Percentiles rank a stretch among this genome's conserved stretches.
phyloP scores from a whole-genome alignment of 2,888 invertebrate genomes.

The Hydriomena furcata region DNA sequence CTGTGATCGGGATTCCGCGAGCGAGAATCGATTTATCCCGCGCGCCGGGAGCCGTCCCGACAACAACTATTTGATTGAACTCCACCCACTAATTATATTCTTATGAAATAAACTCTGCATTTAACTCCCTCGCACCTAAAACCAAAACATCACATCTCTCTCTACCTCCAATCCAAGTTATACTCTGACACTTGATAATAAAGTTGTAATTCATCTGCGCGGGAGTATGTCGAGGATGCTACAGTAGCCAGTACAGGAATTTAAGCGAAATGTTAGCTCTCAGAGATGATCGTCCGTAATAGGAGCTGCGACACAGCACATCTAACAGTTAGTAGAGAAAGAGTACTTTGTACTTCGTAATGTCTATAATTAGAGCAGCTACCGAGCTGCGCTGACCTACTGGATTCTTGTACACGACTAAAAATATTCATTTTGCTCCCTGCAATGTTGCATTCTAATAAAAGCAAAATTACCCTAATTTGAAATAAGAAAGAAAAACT shows the following conservation, averaged over 20 bases:
- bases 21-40: constrained; percentile 54
- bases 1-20: constrained; percentile 26
- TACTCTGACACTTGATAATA: background rate
- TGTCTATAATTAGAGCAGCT: constrained; percentile 32
- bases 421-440: constrained; percentile 17
- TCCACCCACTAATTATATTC: constrained; percentile 83
- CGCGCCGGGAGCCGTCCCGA: constrained; percentile 48
- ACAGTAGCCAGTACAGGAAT: constrained; percentile 40
- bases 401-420: constrained; percentile 19
- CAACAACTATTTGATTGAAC: constrained; percentile 73
- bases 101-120: constrained; percentile 79
- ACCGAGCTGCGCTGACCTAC: constrained; percentile 18
- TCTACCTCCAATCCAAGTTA: background rate
- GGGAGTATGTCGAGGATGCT: constrained; percentile 22
- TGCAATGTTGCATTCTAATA: constrained; percentile 22
- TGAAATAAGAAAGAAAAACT: too few species aligned
- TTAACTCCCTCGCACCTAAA: constrained; percentile 51
- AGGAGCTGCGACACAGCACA: constrained; percentile 22
- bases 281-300: constrained; percentile 39
- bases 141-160: constrained; percentile 32
- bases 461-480: constrained; percentile 20
- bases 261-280: constrained; percentile 36
- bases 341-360: constrained; percentile 28
- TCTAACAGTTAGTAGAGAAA: constrained; percentile 6
- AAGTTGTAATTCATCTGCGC: constrained; percentile 2